phyloP scores from a whole-genome alignment of 37 sponge, comb jelly and placozoan genomes.

The Lycopodina hypogea region DNA sequence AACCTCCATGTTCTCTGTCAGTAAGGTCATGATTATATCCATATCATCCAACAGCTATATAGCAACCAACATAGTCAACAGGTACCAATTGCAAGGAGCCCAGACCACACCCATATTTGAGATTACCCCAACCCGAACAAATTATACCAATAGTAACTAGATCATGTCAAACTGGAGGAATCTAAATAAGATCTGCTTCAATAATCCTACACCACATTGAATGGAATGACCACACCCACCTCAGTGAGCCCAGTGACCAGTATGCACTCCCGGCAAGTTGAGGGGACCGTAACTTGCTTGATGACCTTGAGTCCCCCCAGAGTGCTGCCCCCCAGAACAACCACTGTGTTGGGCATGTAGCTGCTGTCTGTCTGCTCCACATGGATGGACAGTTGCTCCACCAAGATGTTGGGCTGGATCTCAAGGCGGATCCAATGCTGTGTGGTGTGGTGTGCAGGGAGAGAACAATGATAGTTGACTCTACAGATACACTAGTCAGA shows the following conservation, averaged over 20 bases:
- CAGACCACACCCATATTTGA: slow-evolving; percentile 2
- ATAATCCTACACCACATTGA: neutral
- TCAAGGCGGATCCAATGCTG: slow-evolving; percentile 94
- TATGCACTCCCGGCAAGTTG: slow-evolving; percentile 35
- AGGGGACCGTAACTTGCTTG: slow-evolving; percentile 55
- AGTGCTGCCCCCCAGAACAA: slow-evolving; percentile 64
- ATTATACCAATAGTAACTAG: neutral
- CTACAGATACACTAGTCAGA: neutral
- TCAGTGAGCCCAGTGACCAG: slow-evolving; percentile 70
- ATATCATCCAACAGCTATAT: too few species aligned
- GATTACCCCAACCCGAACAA: neutral
- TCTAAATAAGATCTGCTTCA: too few species aligned
- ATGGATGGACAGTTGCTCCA: slow-evolving; percentile 83
- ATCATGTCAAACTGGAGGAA: neutral
- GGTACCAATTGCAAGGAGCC: neutral
- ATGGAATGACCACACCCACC: slow-evolving; percentile 25
- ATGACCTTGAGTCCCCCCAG: slow-evolving; percentile 63
- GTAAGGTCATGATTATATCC: too few species aligned
- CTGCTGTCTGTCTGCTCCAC: slow-evolving; percentile 80
- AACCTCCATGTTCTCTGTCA: neutral
- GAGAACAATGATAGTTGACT: neutral
- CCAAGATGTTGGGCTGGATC: slow-evolving; percentile 79
- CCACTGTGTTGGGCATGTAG: slow-evolving; percentile 74
- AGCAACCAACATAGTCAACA: neutral
- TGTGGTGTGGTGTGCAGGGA: neutral